phyloP scores from a whole-genome alignment of 30 jellyfish, hydroid and myxozoan genomes.

The Chironex yamaguchii region DNA sequence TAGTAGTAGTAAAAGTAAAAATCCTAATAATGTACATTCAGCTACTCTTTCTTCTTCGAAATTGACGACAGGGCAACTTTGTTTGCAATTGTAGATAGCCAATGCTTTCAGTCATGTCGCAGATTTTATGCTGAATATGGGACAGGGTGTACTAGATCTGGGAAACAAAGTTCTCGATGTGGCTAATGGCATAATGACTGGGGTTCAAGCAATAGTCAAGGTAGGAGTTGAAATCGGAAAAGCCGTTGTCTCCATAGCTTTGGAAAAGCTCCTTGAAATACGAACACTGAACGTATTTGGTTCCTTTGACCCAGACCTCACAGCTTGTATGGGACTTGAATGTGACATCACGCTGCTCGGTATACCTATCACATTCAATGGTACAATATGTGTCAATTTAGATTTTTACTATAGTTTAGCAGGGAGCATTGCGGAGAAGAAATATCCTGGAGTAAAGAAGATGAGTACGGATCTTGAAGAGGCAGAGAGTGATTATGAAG shows the following conservation, averaged over 20 bases:
- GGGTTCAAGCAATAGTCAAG: conserved; percentile 28
- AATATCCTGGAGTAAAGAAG: conserved; percentile 71
- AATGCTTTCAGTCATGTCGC: conserved; percentile 73
- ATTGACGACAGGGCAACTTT: no score
- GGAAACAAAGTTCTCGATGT: conserved; percentile 54
- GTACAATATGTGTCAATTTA: conserved; percentile 57
- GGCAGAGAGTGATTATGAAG: conserved; percentile 60
- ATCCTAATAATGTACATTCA: no score
- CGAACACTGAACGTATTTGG: conserved; percentile 39
- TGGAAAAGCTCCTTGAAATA: conserved; percentile 43
- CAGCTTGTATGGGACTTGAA: conserved; percentile 70
- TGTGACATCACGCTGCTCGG: conserved; percentile 63
- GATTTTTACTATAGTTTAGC: conserved; percentile 55
- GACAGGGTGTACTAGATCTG: conserved; percentile 42
- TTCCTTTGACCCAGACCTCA: conserved; percentile 38
- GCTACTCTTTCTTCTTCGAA: no score
- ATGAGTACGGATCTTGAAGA: conserved; percentile 47
- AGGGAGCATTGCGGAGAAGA: conserved; percentile 38
- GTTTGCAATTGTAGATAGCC: conserved; percentile 61
- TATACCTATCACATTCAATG: conserved; percentile 16
- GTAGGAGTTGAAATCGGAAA: conserved; percentile 36
- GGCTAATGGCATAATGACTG: conserved; percentile 34
- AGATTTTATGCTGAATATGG: conserved; percentile 60
- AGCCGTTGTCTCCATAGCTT: conserved; percentile 19
- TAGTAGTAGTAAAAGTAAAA: no score